These are phyloP conservation scores for Tretioscincus oriximinensis DNA, from an alignment of 2,113 vertebrate genomes.

Conservation along the genomic window DNA sequence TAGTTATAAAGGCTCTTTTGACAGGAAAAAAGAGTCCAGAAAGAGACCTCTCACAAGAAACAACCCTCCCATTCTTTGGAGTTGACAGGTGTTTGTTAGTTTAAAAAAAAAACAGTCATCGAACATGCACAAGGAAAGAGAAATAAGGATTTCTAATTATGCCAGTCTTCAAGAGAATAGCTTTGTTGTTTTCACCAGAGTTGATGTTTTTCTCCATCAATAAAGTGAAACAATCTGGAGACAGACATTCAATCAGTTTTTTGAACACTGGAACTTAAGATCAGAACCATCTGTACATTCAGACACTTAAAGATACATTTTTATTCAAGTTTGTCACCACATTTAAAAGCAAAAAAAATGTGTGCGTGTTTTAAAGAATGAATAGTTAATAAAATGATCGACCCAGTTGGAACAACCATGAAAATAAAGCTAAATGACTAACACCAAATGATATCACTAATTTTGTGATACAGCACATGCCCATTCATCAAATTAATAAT, in stretches of 20 bases:
- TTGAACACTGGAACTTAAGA: neutral
- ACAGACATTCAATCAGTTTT: constrained; percentile 28
- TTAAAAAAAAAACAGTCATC: constrained; percentile 76
- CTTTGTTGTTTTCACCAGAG: constrained; percentile 47
- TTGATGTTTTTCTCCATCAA: constrained; percentile 17
- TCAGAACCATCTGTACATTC: constrained; percentile 1
- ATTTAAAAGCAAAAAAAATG: neutral
- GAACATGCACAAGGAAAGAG: constrained; percentile 65
- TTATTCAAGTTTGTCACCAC: constrained; percentile 20
- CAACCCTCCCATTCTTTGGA: constrained; percentile 71
- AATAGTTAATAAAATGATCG: too few species aligned
- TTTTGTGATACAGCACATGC: too few species aligned
- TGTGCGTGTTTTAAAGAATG: too few species aligned
- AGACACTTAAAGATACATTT: constrained; percentile 20
- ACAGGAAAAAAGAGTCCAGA: constrained; percentile 81
- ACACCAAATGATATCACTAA: too few species aligned
- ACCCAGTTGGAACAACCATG: too few species aligned
- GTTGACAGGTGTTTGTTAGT: constrained; percentile 93
- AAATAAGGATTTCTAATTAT: constrained; percentile 62
- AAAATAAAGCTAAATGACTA: too few species aligned
- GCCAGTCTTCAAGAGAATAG: constrained; percentile 40
- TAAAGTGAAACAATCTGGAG: constrained; percentile 52
- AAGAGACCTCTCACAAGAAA: constrained; percentile 81
- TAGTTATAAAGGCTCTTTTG: constrained; percentile 81
- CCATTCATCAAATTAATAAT: too few species aligned